These are phyloP conservation scores for Coleophora flavipennella DNA, from an alignment of 2,888 invertebrate genomes.

Conservation along the genomic window DNA sequence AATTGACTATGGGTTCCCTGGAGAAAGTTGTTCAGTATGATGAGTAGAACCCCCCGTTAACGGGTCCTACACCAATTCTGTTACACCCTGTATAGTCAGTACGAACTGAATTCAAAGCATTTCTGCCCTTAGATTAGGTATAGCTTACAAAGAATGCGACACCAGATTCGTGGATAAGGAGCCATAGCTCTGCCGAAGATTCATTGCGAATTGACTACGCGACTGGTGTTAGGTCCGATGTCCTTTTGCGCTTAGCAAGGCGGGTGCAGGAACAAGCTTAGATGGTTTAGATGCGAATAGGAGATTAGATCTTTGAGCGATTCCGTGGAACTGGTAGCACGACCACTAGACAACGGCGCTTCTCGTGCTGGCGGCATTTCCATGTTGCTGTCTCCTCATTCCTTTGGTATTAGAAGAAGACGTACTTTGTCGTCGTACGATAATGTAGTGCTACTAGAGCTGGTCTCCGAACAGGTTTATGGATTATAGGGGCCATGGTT, in stretches of 20 bases:
- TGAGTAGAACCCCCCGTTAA: too few relatives aligned
- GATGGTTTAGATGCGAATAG: slow-evolving; percentile 61
- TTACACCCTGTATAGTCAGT: too few relatives aligned
- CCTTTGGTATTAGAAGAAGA: too few relatives aligned
- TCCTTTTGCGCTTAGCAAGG: slow-evolving; percentile 8
- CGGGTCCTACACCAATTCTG: too few relatives aligned
- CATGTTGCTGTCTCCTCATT: too few relatives aligned
- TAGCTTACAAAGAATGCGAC: slow-evolving; percentile 35
- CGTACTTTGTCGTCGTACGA: too few relatives aligned
- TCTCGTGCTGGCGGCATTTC: too few relatives aligned
- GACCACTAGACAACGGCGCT: too few relatives aligned
- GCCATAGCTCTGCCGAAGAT: slow-evolving; percentile 33
- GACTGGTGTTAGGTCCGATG: slow-evolving; percentile 21
- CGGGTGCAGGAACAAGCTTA: slow-evolving; percentile 41
- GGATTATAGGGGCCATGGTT: slow-evolving; percentile 28
- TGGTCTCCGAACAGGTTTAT: slow-evolving; percentile 39
- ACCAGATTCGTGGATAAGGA: slow-evolving; percentile 51
- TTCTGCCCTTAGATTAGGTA: too few relatives aligned
- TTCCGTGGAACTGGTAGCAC: slow-evolving; percentile 15
- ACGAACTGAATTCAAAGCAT: too few relatives aligned
- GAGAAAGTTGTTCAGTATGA: too few relatives aligned
- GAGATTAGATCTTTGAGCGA: slow-evolving; percentile 17
- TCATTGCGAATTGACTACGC: slow-evolving; percentile 52
- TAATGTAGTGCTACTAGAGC: slow-evolving; percentile 15
- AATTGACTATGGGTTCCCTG: too few relatives aligned